Conservation (phyloP, 2,888 invertebrate genomes). For the Sacculina carcini region DNA sequence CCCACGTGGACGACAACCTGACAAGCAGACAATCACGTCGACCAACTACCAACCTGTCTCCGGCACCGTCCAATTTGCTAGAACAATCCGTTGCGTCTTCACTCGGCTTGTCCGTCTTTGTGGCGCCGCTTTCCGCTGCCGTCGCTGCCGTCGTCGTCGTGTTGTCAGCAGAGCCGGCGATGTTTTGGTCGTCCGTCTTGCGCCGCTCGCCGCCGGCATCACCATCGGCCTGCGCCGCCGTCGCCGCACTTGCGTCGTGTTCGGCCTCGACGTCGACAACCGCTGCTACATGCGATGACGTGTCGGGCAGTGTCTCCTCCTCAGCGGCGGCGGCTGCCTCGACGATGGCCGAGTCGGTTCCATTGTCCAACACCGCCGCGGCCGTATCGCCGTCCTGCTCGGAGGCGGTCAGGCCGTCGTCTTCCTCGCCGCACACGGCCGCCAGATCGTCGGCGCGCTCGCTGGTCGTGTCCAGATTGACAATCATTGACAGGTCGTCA, state of each 20-base stretch:
- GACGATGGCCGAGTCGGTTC: neutral
- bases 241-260: too few relatives aligned
- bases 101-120: conserved; percentile 14
- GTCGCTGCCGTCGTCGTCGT: conserved; percentile 9
- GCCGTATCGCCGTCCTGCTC: neutral
- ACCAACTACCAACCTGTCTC: conserved; percentile 1
- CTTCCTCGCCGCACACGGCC: neutral
- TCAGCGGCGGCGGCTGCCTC: neutral
- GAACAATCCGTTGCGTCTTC: too few relatives aligned
- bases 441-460: neutral
- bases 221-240: too few relatives aligned
- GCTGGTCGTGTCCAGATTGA: conserved; percentile 19
- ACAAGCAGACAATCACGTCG: too few relatives aligned
- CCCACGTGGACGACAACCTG: too few relatives aligned
- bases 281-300: too few relatives aligned
- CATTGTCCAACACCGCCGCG: neutral
- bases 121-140: conserved; percentile 7
- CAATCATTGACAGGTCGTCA: conserved; percentile 20
- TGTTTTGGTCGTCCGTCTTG: neutral
- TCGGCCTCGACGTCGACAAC: too few relatives aligned
- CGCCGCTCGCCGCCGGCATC: too few relatives aligned
- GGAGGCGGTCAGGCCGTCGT: neutral
- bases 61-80: too few relatives aligned
- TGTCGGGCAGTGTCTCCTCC: too few relatives aligned
- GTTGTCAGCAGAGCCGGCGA: conserved; percentile 9